Evolutionary conservation across 2,888 invertebrate species (phyloP).

Genomic region (Auanema freiburgensis): DNA sequence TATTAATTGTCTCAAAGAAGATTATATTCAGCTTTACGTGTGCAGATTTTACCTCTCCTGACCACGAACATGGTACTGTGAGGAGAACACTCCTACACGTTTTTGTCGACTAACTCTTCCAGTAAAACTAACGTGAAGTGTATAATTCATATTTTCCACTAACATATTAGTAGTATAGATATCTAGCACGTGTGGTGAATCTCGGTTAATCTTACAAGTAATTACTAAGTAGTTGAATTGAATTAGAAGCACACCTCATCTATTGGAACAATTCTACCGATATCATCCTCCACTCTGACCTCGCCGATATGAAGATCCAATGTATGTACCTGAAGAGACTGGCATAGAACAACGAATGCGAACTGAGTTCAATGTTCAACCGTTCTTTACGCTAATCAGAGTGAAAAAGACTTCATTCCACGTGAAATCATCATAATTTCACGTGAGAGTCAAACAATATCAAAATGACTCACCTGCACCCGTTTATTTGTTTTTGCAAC

Average conservation of each 20-base stretch:
- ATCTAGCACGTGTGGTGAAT: slow-evolving; percentile 15
- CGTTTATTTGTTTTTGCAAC: slow-evolving; percentile 18
- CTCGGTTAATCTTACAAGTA: slow-evolving; percentile 5
- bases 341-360: no score
- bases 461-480: slow-evolving; percentile 8
- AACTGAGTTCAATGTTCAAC: neutral
- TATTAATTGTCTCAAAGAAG: slow-evolving; percentile 33
- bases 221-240: neutral
- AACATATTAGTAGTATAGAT: slow-evolving; percentile 14
- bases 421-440: no score
- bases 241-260: slow-evolving; percentile 19
- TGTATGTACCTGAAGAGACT: slow-evolving; percentile 30
- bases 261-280: slow-evolving; percentile 28
- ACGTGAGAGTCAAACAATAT: no score
- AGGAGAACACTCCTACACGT: slow-evolving; percentile 2
- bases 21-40: neutral
- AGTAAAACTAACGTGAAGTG: slow-evolving; percentile 13
- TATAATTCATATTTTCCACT: slow-evolving; percentile 19
- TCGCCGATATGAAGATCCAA: slow-evolving; percentile 33
- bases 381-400: no score
- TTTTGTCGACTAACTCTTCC: slow-evolving; percentile 9
- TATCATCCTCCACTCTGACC: slow-evolving; percentile 31
- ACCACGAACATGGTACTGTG: slow-evolving; percentile 4
- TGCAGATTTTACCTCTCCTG: slow-evolving; percentile 10
- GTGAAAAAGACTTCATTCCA: no score